Percentiles rank a stretch among this genome's conserved stretches.
Evolutionary conservation across 2,888 invertebrate genomes (phyloP).

Genomic region (Orthosia incerta): DNA sequence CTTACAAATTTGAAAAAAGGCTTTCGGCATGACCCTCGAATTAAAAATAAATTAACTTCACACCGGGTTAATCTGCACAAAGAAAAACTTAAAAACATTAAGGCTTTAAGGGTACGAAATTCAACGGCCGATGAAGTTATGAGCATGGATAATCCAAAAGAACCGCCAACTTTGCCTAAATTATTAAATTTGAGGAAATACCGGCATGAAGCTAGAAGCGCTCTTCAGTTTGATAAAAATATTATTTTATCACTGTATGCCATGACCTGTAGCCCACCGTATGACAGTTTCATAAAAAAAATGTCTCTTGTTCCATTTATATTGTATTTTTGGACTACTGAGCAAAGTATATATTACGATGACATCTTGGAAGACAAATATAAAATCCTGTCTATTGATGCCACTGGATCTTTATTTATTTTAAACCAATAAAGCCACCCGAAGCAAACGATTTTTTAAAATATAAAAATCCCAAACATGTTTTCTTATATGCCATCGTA

Average conservation of each 20-base stretch:
- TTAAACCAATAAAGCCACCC: not conserved
- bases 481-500: conserved; percentile 1
- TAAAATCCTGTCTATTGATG: conserved; percentile 2
- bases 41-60: too few species aligned
- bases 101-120: too few species aligned
- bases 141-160: too few species aligned
- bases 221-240: not conserved
- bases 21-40: too few species aligned
- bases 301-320: not conserved
- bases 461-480: not conserved
- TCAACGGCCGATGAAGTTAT: too few species aligned
- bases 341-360: not conserved
- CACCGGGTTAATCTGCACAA: too few species aligned
- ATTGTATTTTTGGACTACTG: conserved; percentile 1
- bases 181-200: conserved; percentile 1
- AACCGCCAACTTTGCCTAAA: too few species aligned
- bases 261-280: not conserved
- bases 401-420: conserved; percentile 1
- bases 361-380: not conserved
- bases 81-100: too few species aligned
- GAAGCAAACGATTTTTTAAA: conserved; percentile 1
- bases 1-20: not conserved
- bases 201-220: conserved; percentile 12
- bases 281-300: not conserved
- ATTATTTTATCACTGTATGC: too few species aligned